Percentiles rank a stretch among this genome's conserved stretches.
phyloP scores from a whole-genome alignment of 64 coral and sea anemone genomes.

The Dendrophyllia cribrosa region DNA sequence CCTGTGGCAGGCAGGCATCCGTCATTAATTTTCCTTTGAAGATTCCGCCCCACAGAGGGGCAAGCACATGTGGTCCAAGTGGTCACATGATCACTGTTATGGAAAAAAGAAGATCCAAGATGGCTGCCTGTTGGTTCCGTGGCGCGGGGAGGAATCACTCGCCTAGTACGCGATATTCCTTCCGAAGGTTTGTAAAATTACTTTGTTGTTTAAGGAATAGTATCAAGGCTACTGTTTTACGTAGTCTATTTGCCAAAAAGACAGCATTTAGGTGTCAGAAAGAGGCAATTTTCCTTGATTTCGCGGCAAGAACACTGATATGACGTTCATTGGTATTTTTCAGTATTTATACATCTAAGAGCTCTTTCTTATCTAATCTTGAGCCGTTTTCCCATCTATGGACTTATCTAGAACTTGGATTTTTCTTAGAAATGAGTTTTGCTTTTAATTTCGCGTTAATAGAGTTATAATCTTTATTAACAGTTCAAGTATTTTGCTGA shows the following conservation, averaged over 20 bases:
- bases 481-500: background rate
- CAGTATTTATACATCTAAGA: background rate
- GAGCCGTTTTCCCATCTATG: background rate
- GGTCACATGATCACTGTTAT: slow-evolving; percentile 52
- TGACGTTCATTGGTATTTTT: background rate
- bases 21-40: background rate
- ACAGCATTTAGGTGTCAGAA: background rate
- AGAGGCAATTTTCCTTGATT: background rate
- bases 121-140: slow-evolving; percentile 15
- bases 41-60: background rate
- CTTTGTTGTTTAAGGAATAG: background rate
- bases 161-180: slow-evolving; percentile 52
- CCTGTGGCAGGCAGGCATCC: background rate
- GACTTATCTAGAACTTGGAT: background rate
- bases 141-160: slow-evolving; percentile 40
- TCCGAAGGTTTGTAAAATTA: slow-evolving; percentile 32
- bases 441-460: background rate
- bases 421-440: background rate
- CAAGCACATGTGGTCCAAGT: background rate
- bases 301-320: background rate
- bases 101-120: slow-evolving; percentile 40
- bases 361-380: background rate
- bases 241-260: background rate
- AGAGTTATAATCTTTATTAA: background rate
- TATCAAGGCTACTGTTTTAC: background rate